These are phyloP conservation scores for Saccostrea cuccullata DNA, from an alignment of 1,140 invertebrate species.

Conservation along the genomic window DNA sequence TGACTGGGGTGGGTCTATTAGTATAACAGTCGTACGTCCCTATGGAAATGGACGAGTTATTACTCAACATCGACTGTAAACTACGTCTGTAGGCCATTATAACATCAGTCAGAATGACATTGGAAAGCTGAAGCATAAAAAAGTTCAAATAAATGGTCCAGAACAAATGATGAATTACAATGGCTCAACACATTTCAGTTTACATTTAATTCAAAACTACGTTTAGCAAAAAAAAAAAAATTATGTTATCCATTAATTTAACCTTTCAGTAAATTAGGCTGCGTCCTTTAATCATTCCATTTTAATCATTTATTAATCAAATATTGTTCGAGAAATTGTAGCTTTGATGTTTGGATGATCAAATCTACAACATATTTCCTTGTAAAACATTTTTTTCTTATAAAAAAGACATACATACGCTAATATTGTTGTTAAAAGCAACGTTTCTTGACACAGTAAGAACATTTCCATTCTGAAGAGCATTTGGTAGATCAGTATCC, in stretches of 20 bases:
- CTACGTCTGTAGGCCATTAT: not conserved
- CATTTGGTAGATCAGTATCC: not conserved
- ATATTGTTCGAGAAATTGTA: too few species aligned
- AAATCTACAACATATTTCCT: too few species aligned
- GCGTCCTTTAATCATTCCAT: too few species aligned
- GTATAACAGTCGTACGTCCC: not conserved
- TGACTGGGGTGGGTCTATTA: not conserved
- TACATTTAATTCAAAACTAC: too few species aligned
- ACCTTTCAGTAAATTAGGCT: too few species aligned
- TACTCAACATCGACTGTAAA: not conserved
- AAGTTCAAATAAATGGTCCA: not conserved
- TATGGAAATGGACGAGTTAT: not conserved
- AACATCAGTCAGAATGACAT: not conserved
- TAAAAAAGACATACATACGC: not conserved
- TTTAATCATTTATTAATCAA: too few species aligned
- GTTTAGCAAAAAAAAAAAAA: too few species aligned
- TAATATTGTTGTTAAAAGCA: not conserved
- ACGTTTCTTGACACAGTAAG: not conserved
- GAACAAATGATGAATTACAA: not conserved
- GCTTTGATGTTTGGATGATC: too few species aligned
- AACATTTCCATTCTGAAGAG: not conserved
- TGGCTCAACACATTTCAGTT: too few species aligned
- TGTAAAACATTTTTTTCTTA: too few species aligned
- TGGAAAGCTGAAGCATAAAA: constrained; percentile 1
- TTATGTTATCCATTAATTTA: too few species aligned